Base-by-base conservation (phyloP, 2,888 invertebrate species). In the Hemicrepidius hirtus region DNA sequence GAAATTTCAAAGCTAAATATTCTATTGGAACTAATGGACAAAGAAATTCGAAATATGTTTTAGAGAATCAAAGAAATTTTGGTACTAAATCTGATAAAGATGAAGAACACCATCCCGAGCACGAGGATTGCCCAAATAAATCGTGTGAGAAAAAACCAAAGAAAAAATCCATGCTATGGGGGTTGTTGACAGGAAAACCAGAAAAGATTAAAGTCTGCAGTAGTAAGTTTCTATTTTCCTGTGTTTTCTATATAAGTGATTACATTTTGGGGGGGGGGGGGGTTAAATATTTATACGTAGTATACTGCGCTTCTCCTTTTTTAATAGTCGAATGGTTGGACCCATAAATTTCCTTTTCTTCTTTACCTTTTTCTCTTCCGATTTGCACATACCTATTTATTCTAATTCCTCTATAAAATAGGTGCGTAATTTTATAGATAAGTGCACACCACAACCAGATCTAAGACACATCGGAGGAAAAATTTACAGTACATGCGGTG, bases 401-500 rank as follows among this genome's bases (percentile, higher is more conserved):
- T n/a, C n/a, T n/a, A n/a, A n/a, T n/a, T n/a, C n/a, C n/a, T 32
- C 32, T 9, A 1, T 32, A 32, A 32, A 32, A 32, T 32, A 1
- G 9, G 1, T 44, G 50, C 24, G 21, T 24, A n/a, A n/a, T 63
- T 63, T 46, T 32, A n/a, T n/a, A 53, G 68, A 24, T 50, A 10
- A 65, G 16, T 69, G 68, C 16, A 59, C 57, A 16, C 66, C 71
- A 7, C 77, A 80, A 28, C 84, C 83, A 2, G 82, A 83, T 68
- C 64, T 84, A 5, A 77, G 77, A 46, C 16, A 75, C 9, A 77
- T 82, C 53, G 84, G 80, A 0, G 85, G 84, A 9, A 67, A 78
- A 18, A 77, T 80, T 0, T 85, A 79, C 75, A 75, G 78, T 68
- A 85, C 85, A 0, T 83, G 83, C 55, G 85, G 85, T n/a, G 13